Evolutionary conservation across 1,140 invertebrate species (phyloP), one percentile per base, ranked within the genome.

Genomic region (Ridgeia piscesae): DNA sequence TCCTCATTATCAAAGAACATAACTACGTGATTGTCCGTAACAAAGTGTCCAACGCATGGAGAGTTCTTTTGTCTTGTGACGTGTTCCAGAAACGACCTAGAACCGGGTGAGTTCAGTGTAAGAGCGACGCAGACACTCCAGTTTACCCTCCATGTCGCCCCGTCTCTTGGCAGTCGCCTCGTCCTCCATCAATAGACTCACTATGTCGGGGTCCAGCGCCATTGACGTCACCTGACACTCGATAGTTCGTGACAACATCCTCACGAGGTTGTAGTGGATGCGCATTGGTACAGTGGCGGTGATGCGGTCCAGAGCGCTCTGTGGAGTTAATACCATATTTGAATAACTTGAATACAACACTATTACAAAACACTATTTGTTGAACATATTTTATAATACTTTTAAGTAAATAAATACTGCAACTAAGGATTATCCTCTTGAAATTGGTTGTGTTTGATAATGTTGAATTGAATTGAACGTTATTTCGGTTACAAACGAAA

Each of bases 131-230:
- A 90, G 91, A 14, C 92, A n/a, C 77, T 91, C 92, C 6, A 92
- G 91, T 33, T 50, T 91, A 4, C 93, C 93, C 33, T 91, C 58
- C 1, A 94, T 93, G 89, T 94, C 94, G 91, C 93, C 93, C 34
- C 94, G 94, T 92, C 95, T 91, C 11, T 99, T 1, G 99, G 97
- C 0, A 99, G 96, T 0, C 89, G 99, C 99, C 96, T 99, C 99
- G 94, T 99, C 99, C 93, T 99, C 97, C 0, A 99, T 99, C 0
- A 99, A 97, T 0, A 99, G 97, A 95, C 99, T 27, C 4, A 91
- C 48, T 34, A 50, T 27, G 2, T 50, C 48, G n/a, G 50, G n/a
- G 91, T 58, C 35, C 33, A 50, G 21, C 11, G 91, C 50, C 35
- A 48, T 34, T 34, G 35, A 35, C 33, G 48, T 91, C 33, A 91